phyloP scores from a whole-genome alignment of 2,888 invertebrate species.

The Miltochrista miniata region DNA sequence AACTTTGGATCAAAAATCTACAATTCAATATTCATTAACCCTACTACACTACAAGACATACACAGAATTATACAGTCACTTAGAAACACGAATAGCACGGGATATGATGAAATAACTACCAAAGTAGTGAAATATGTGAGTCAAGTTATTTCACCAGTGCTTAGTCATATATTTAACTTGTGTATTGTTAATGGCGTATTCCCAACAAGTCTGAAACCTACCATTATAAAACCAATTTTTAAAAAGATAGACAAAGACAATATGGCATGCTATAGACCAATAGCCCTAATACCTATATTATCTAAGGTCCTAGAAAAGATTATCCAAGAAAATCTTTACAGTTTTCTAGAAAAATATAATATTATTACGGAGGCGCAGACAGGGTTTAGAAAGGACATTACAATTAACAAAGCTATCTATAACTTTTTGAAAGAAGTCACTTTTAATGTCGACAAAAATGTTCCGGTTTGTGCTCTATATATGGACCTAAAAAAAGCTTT shows the following conservation, averaged over 20 bases:
- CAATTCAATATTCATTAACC: not conserved
- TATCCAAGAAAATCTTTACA: not conserved
- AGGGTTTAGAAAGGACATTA: too few relatives aligned
- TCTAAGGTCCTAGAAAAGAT: not conserved
- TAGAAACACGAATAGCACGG: not conserved
- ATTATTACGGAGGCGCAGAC: too few relatives aligned
- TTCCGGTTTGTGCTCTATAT: too few relatives aligned
- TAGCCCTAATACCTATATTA: not conserved
- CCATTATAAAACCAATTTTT: not conserved
- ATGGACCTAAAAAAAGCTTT: too few relatives aligned
- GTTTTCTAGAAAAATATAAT: too few relatives aligned
- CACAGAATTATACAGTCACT: too few relatives aligned
- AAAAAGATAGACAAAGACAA: not conserved
- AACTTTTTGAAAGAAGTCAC: too few relatives aligned
- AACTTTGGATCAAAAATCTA: not conserved
- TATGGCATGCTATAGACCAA: not conserved
- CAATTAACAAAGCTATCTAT: too few relatives aligned
- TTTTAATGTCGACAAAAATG: too few relatives aligned
- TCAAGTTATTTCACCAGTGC: not conserved
- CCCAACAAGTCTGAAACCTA: not conserved
- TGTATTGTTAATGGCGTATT: not conserved
- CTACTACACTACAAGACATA: not conserved
- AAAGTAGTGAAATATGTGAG: not conserved
- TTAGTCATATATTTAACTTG: not conserved
- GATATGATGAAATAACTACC: not conserved